Conservation (phyloP, 2,888 invertebrate genomes). For the Xestia rhomboidea region DNA sequence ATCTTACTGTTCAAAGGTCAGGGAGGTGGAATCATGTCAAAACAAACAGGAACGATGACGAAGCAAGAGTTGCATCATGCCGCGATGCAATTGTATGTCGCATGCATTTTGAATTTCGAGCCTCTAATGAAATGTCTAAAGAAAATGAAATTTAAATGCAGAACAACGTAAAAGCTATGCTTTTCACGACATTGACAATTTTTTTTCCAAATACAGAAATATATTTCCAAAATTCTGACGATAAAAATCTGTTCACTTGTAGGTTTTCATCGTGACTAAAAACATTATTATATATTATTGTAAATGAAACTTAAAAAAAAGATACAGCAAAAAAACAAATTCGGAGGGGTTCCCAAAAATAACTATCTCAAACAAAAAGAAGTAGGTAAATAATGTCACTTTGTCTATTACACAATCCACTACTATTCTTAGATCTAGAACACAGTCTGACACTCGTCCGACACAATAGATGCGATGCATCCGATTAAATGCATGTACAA, state of each 20-base stretch:
- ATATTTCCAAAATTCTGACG: neutral
- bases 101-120: conserved; percentile 30
- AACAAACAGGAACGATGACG: conserved; percentile 55
- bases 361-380: conserved; percentile 14
- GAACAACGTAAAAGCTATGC: neutral
- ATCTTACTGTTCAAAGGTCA: conserved; percentile 52
- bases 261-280: neutral
- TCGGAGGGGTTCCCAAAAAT: conserved; percentile 20
- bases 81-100: conserved; percentile 55
- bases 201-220: neutral
- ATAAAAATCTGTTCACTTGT: neutral
- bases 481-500: conserved; percentile 56
- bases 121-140: conserved; percentile 13
- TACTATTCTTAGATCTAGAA: conserved; percentile 60
- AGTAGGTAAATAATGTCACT: too few species aligned
- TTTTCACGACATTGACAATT: neutral
- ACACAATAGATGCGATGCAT: conserved; percentile 63
- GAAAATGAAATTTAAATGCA: conserved; percentile 1
- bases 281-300: too few species aligned
- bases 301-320: neutral
- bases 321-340: neutral
- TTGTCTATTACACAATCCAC: conserved; percentile 57
- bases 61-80: conserved; percentile 63
- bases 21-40: conserved; percentile 60
- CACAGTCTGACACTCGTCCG: conserved; percentile 46